Evolutionary conservation across 2,888 invertebrate species (phyloP), one percentile per base, ranked within the genome.

Genomic region (Anorthoa munda): DNA sequence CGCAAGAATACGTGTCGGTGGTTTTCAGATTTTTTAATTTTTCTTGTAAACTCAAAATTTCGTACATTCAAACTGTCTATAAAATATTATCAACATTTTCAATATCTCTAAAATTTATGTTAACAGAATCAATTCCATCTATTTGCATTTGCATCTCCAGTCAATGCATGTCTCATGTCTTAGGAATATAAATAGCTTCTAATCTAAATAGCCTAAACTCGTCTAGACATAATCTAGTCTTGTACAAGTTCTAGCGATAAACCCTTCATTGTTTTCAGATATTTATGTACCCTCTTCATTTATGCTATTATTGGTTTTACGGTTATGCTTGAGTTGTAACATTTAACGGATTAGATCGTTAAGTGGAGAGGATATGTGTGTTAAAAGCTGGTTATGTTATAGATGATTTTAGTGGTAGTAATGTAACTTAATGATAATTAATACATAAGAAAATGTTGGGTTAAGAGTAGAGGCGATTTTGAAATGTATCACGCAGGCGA

Each of bases 151-250:
- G 21, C 50, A 64, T 65, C 46, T 45, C 46, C 13, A 55, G 58
- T 75, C 56, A 21, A 50, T 63, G 63, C 60, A n/a, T 11, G 45
- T 61, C 77, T 70, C 55, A 21, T 17, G 55, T 53, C 39, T 46
- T 11, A 13, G 21, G 46, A 63, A 53, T 61, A 53, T 50, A 23
- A 73, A 73, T 55, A 17, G 50, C n/a, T 64, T 31, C 17, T 74
- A 66, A 80, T 74, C 26, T 45, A 66, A 53, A 63, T 50, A 31
- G 26, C 46, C 21, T 46, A 50, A 78, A 31, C n/a, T 15, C 2
- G 60, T 78, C 81, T 81, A 81, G 78, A 75, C 75, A 23, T 67
- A 50, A 67, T 80, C 31, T 39, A 46, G 39, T 39, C 23, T 72
- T 50, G 18, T 7, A 7, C 50, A 26, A 60, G n/a, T 12, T 12